These are phyloP conservation scores for Daphoenositta chrysoptera DNA, from an alignment of 2,113 vertebrate genomes.

Conservation along the genomic window DNA sequence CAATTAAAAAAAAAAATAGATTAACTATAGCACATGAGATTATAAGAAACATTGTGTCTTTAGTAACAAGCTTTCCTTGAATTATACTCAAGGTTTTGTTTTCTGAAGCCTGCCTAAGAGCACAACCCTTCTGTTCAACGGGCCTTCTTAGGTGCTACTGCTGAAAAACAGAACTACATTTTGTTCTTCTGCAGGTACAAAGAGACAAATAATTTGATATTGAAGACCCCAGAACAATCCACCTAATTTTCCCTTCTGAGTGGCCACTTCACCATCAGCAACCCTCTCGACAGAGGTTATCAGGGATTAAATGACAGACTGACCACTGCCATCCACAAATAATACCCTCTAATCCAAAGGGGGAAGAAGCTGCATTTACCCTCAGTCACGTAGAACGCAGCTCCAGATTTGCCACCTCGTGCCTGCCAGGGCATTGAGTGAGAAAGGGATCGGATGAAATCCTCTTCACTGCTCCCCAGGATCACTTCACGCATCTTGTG, in stretches of 20 bases:
- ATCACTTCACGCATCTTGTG: conserved; percentile 95
- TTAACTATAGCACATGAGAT: not conserved
- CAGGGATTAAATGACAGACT: not conserved
- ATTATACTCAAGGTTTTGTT: not conserved
- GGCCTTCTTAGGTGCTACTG: not conserved
- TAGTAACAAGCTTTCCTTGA: not conserved
- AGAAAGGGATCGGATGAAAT: conserved; percentile 93
- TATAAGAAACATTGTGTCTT: not conserved
- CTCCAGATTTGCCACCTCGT: conserved; percentile 94
- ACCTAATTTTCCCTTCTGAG: not conserved
- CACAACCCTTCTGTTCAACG: not conserved
- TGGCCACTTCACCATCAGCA: not conserved
- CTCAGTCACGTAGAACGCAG: conserved; percentile 95
- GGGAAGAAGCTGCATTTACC: conserved; percentile 61
- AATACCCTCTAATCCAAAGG: not conserved
- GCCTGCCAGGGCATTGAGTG: conserved; percentile 98
- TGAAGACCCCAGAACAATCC: not conserved
- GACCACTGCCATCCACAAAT: not conserved
- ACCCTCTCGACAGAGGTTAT: not conserved
- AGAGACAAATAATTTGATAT: not conserved
- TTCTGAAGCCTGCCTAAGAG: not conserved
- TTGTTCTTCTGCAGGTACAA: not conserved
- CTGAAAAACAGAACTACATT: not conserved
- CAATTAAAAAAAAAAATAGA: not conserved
- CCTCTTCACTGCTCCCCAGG: conserved; percentile 90